Conservation (phyloP, 2,797 vertebrate species). For the Artibeus lituratus region DNA sequence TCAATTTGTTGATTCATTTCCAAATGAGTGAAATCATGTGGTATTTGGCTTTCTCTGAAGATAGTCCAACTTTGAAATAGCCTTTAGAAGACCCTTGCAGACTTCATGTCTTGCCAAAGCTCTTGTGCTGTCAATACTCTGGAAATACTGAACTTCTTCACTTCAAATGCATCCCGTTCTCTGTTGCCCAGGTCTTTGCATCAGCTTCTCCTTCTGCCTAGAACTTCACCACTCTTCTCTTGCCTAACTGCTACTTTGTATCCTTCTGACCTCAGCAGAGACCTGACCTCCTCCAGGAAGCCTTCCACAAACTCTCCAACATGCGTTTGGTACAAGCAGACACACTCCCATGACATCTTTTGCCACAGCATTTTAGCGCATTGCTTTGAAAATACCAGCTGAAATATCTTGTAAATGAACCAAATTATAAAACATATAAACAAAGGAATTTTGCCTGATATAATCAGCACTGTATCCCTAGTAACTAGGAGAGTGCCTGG, state of each 20-base stretch:
- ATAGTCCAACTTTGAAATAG: not conserved
- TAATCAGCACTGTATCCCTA: not conserved
- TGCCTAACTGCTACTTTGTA: not conserved
- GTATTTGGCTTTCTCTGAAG: no score
- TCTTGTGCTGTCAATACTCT: not conserved
- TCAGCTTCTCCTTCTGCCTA: not conserved
- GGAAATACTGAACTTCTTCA: not conserved
- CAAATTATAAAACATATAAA: not conserved
- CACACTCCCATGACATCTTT: accelerated
- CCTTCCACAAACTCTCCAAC: not conserved
- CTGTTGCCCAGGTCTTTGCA: not conserved
- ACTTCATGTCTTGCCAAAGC: not conserved
- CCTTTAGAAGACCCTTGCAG: not conserved
- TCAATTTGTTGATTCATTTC: no score
- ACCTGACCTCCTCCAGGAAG: not conserved
- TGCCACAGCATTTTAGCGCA: not conserved
- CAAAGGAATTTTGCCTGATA: not conserved
- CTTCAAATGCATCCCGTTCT: not conserved
- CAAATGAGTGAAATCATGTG: no score
- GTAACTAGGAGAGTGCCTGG: not conserved
- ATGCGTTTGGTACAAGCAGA: not conserved
- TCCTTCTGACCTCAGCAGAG: not conserved
- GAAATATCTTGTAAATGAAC: not conserved
- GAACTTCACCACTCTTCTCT: not conserved
- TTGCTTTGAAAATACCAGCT: not conserved